These are phyloP conservation scores for Montipora capricornis DNA, from an alignment of 64 coral and sea anemone species.

Conservation along the genomic window DNA sequence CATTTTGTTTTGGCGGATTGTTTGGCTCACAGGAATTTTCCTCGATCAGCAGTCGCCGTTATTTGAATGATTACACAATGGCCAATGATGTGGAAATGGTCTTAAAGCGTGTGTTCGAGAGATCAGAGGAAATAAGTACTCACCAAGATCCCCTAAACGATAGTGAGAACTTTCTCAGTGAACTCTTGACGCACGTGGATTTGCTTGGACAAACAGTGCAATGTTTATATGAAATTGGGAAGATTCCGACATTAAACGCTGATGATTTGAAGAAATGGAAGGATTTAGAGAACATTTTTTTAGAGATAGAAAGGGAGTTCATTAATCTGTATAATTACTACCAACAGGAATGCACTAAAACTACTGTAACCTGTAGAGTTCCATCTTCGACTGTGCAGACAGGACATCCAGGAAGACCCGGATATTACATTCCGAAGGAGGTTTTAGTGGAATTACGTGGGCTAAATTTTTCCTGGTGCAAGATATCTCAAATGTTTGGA, in stretches of 20 bases:
- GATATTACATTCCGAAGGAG: conserved; percentile 55
- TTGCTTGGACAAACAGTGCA: conserved; percentile 44
- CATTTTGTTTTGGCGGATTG: too few species aligned
- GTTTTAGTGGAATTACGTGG: conserved; percentile 60
- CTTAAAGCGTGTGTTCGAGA: not conserved
- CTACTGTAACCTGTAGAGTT: conserved; percentile 7
- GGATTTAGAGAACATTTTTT: conserved; percentile 40
- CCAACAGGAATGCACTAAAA: conserved; percentile 26
- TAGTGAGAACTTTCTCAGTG: conserved; percentile 36
- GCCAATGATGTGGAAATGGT: too few species aligned
- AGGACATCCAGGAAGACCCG: conserved; percentile 55
- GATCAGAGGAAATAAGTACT: conserved; percentile 37
- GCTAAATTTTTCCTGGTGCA: conserved; percentile 66
- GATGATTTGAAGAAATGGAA: conserved; percentile 50
- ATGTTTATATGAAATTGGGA: conserved; percentile 53
- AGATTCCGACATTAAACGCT: not conserved
- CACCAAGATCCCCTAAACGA: not conserved
- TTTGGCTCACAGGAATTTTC: too few species aligned
- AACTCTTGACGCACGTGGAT: conserved; percentile 3
- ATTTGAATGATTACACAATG: too few species aligned
- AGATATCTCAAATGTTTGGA: conserved; percentile 63
- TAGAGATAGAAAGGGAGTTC: conserved; percentile 53
- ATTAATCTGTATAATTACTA: conserved; percentile 40
- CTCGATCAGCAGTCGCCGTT: too few species aligned
- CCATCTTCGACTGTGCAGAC: not conserved